Percentiles rank a stretch among this genome's conserved stretches.
phyloP scores from a whole-genome alignment of 2,888 invertebrate genomes.

The Philonicus albiceps region DNA sequence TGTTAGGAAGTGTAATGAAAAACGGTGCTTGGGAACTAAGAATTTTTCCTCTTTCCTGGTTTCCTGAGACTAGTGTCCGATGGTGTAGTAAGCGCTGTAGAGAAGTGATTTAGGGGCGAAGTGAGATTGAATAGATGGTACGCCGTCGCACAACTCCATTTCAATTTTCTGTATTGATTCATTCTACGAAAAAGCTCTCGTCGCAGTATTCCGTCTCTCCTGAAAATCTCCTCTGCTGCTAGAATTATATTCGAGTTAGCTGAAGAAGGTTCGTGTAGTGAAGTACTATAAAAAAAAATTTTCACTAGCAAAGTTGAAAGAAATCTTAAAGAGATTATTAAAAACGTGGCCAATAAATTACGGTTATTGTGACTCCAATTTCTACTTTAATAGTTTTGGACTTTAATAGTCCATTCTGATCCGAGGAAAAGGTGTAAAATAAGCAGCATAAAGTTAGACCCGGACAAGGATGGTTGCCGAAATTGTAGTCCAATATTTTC shows the following conservation, averaged over 20 bases:
- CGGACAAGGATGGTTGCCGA: constrained; percentile 14
- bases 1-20: neutral
- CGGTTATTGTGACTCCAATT: neutral
- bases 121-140: constrained; percentile 10
- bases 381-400: neutral
- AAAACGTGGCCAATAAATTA: neutral
- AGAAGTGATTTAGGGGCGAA: neutral
- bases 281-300: constrained; percentile 43
- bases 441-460: neutral
- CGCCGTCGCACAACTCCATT: constrained; percentile 47
- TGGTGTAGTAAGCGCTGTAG: neutral
- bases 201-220: constrained; percentile 44
- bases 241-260: constrained; percentile 58
- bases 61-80: neutral
- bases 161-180: constrained; percentile 49
- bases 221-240: constrained; percentile 36
- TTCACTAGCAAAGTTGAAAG: constrained; percentile 5
- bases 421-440: neutral
- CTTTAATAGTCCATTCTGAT: neutral
- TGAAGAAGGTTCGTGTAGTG: constrained; percentile 61
- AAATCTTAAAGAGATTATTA: neutral
- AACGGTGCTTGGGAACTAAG: neutral
- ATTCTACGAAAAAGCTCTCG: constrained; percentile 46
- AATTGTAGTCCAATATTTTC: constrained; percentile 18
- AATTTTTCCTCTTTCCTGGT: neutral